phyloP scores from a whole-genome alignment of 2,888 invertebrate species.

The Encarsia formosa region DNA sequence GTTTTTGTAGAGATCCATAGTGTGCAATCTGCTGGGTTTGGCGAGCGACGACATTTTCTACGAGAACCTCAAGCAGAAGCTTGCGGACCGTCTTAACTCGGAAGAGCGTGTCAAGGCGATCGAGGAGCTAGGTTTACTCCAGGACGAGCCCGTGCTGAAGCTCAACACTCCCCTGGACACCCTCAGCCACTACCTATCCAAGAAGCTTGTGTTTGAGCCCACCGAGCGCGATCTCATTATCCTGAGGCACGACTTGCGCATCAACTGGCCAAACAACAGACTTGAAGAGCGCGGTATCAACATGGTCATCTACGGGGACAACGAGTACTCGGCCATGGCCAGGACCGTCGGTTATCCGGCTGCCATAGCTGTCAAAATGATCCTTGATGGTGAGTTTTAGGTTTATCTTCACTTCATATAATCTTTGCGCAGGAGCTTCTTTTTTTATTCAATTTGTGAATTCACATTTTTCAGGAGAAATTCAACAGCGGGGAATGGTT shows the following conservation, averaged over 20 bases:
- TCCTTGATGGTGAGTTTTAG: conserved; percentile 78
- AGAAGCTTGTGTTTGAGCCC: conserved; percentile 72
- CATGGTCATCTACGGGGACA: conserved; percentile 85
- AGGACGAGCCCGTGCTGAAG: conserved; percentile 78
- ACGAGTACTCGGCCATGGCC: conserved; percentile 93
- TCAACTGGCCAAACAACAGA: conserved; percentile 84
- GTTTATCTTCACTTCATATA: no score
- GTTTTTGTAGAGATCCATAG: conserved; percentile 67
- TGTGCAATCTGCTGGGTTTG: conserved; percentile 81
- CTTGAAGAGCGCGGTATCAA: conserved; percentile 79
- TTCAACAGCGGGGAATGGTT: conserved; percentile 90
- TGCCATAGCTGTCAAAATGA: conserved; percentile 96
- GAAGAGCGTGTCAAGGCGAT: conserved; percentile 69
- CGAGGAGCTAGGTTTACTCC: conserved; percentile 82
- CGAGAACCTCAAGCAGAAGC: conserved; percentile 82
- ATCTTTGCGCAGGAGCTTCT: no score
- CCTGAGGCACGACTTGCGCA: conserved; percentile 87
- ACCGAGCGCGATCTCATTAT: conserved; percentile 89
- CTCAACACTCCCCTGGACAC: conserved; percentile 87
- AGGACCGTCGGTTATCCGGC: conserved; percentile 89
- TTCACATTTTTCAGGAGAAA: conserved; percentile 68
- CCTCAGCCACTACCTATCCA: conserved; percentile 81
- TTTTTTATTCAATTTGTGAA: not conserved
- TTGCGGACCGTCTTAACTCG: conserved; percentile 74
- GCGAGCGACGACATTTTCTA: conserved; percentile 84